phyloP scores from a whole-genome alignment of 2,888 invertebrate genomes.

The Tryphoninae sp. region DNA sequence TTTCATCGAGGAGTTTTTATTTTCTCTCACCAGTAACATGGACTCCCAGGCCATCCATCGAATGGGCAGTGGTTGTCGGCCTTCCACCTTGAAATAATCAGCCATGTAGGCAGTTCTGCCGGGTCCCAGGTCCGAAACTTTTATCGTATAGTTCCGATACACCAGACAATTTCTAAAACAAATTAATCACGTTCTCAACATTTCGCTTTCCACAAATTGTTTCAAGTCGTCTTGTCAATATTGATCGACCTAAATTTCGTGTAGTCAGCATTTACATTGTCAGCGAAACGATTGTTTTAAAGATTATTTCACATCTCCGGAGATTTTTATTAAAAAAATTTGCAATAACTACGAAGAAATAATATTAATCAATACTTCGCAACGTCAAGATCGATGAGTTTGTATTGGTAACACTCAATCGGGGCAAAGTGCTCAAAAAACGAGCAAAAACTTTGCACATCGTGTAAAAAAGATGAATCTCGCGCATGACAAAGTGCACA shows the following conservation, averaged over 20 bases:
- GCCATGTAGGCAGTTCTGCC: conserved; percentile 87
- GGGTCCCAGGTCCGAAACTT: conserved; percentile 89
- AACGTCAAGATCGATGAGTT: no score
- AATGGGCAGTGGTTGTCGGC: conserved; percentile 88
- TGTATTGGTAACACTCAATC: no score
- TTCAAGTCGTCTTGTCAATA: neutral
- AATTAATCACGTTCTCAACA: conserved; percentile 29
- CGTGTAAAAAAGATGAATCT: no score
- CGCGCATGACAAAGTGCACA: no score
- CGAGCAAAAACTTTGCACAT: no score
- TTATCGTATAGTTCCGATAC: conserved; percentile 87
- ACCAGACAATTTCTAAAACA: conserved; percentile 90
- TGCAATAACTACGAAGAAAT: no score
- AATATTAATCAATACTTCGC: no score
- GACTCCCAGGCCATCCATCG: conserved; percentile 96
- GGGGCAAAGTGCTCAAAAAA: no score
- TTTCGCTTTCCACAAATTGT: neutral
- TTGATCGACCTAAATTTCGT: neutral
- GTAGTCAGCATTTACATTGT: neutral
- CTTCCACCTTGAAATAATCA: conserved; percentile 91
- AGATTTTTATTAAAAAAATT: no score
- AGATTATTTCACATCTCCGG: no score
- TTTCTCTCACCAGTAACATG: conserved; percentile 85
- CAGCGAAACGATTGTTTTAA: neutral
- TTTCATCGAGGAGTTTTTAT: conserved; percentile 12